Conservation (phyloP, 2,888 invertebrate species). For the Synanthedon vespiformis region DNA sequence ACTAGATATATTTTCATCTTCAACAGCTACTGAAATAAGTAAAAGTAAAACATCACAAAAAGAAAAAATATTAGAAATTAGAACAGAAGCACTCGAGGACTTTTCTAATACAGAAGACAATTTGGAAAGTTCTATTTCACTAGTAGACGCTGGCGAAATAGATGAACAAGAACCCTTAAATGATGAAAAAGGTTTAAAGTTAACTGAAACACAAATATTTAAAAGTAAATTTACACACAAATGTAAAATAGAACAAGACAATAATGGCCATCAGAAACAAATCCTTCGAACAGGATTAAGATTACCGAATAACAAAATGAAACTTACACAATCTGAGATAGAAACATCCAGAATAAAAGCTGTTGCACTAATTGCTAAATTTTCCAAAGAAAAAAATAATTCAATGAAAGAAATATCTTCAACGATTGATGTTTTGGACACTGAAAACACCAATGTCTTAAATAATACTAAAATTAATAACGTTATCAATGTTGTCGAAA, state of each 20-base stretch:
- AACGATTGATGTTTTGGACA: no score
- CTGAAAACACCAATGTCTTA: no score
- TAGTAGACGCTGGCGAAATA: background rate
- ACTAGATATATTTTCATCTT: background rate
- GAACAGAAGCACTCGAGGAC: background rate
- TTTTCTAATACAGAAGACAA: background rate
- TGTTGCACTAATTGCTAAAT: constrained; percentile 36
- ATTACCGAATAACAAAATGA: constrained; percentile 8
- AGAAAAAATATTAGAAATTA: background rate
- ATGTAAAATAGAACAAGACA: constrained; percentile 30
- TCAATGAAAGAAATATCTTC: background rate
- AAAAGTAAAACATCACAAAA: background rate
- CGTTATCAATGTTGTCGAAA: no score
- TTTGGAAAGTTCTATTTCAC: background rate
- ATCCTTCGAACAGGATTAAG: constrained; percentile 3
- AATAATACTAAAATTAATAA: no score
- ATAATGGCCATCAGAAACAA: constrained; percentile 11
- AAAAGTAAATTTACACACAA: constrained; percentile 33
- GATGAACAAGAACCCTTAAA: background rate
- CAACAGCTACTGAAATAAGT: background rate
- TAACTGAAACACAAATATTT: constrained; percentile 35
- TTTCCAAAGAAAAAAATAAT: constrained; percentile 6
- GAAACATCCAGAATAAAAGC: constrained; percentile 27
- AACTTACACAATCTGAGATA: constrained; percentile 10
- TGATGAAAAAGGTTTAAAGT: constrained; percentile 12